Conservation (phyloP, 2,888 invertebrate genomes). For the Pecten maximus region DNA sequence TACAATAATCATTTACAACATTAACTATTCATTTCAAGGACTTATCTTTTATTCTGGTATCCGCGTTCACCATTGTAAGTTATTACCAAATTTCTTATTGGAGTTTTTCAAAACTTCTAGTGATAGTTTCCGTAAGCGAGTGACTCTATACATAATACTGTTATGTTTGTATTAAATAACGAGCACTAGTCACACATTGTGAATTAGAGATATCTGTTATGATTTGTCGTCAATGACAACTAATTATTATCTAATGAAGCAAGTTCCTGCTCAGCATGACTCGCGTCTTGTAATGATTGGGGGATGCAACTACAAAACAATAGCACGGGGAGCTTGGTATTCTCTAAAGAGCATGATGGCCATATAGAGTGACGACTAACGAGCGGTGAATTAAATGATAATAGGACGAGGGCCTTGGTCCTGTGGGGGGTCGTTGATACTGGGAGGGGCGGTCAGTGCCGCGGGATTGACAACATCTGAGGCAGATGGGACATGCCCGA, state of each 20-base stretch:
- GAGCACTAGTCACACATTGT: background rate
- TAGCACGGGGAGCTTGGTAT: background rate
- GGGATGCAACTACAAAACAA: background rate
- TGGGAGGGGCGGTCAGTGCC: slow-evolving; percentile 26
- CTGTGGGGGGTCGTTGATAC: background rate
- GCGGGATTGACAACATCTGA: slow-evolving; percentile 9
- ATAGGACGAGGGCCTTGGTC: background rate
- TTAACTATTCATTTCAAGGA: too few species aligned
- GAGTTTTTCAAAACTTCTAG: background rate
- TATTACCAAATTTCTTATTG: too few species aligned
- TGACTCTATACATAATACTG: background rate
- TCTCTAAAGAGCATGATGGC: slow-evolving; percentile 29
- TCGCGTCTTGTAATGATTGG: slow-evolving; percentile 10
- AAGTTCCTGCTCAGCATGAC: background rate
- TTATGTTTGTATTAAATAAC: background rate
- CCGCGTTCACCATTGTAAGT: too few species aligned
- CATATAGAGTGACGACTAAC: slow-evolving; percentile 17
- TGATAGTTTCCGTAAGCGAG: background rate
- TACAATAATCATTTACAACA: too few species aligned
- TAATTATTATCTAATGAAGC: slow-evolving; percentile 35
- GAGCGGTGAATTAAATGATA: slow-evolving; percentile 6
- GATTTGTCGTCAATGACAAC: background rate
- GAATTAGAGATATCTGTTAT: background rate
- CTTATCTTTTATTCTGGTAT: too few species aligned
- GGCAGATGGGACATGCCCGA: slow-evolving; percentile 35